phyloP scores from a whole-genome alignment of 2,797 vertebrate species.

The Gallirallus australis region DNA sequence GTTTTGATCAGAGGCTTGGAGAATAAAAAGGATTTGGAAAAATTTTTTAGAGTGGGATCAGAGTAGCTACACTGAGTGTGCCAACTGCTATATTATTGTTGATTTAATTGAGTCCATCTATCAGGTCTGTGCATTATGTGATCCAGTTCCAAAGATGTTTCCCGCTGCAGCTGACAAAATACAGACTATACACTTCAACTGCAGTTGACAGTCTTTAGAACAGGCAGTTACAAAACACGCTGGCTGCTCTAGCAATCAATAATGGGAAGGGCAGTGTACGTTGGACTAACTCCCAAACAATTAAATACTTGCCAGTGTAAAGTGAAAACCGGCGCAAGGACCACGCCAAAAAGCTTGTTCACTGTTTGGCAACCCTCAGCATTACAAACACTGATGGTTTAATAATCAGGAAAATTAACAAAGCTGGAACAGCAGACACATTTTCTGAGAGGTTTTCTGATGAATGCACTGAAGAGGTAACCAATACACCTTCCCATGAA shows the following conservation, averaged over 20 bases:
- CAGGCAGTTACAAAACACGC: constrained; percentile 62
- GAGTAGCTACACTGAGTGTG: constrained; percentile 69
- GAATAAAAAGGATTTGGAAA: constrained; percentile 49
- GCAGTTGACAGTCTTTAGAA: constrained; percentile 60
- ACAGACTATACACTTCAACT: constrained; percentile 68
- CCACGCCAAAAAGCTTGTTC: constrained; percentile 62
- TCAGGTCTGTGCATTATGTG: constrained; percentile 67
- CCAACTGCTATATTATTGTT: constrained; percentile 71
- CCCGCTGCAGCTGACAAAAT: constrained; percentile 73
- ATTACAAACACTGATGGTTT: constrained; percentile 53
- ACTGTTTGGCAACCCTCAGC: constrained; percentile 58
- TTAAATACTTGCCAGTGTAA: constrained; percentile 71
- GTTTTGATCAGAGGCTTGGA: constrained; percentile 75
- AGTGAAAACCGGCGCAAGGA: constrained; percentile 31
- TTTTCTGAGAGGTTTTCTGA: constrained; percentile 47
- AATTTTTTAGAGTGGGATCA: constrained; percentile 66
- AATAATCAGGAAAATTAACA: constrained; percentile 37
- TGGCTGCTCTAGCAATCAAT: constrained; percentile 68
- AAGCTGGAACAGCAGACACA: constrained; percentile 1
- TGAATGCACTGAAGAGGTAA: constrained; percentile 13
- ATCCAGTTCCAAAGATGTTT: constrained; percentile 64
- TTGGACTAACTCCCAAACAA: constrained; percentile 72
- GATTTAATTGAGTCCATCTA: constrained; percentile 72
- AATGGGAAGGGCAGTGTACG: constrained; percentile 65
- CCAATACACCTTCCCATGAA: constrained; percentile 33